phyloP scores from a whole-genome alignment of 2,888 invertebrate species.

The Silvanus unidentatus region DNA sequence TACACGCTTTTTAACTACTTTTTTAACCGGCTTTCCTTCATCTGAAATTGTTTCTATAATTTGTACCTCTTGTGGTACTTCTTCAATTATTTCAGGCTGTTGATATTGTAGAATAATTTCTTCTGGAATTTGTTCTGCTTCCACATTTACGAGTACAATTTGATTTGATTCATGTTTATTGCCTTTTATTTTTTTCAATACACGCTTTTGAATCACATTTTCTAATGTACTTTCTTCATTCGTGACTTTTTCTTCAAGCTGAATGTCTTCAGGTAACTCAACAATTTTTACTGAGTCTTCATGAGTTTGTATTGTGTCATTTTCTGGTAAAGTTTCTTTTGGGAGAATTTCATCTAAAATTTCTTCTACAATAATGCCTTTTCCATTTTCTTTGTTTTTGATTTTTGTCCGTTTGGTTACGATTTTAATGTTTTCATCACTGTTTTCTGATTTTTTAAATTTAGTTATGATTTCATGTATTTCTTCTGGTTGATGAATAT shows the following conservation, averaged over 20 bases:
- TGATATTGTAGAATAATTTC: no score
- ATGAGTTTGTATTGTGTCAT: constrained; percentile 16
- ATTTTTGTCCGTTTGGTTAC: constrained; percentile 55
- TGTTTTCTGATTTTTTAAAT: constrained; percentile 50
- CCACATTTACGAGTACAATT: no score
- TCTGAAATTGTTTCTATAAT: constrained; percentile 34
- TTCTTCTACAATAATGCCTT: constrained; percentile 53
- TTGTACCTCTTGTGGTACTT: constrained; percentile 43
- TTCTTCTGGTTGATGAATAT: constrained; percentile 46
- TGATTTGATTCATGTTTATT: no score
- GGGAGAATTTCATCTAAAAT: constrained; percentile 42
- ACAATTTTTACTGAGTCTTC: constrained; percentile 26
- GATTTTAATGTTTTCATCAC: constrained; percentile 51
- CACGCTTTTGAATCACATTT: constrained; percentile 29
- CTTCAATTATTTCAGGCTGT: constrained; percentile 28
- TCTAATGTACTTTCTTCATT: constrained; percentile 31
- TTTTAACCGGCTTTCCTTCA: constrained; percentile 20
- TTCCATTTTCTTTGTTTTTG: constrained; percentile 43
- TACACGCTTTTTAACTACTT: constrained; percentile 39
- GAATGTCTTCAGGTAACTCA: constrained; percentile 33
- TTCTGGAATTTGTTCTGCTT: no score
- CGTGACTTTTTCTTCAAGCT: constrained; percentile 23
- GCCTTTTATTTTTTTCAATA: constrained; percentile 40
- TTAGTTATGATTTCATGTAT: constrained; percentile 57
- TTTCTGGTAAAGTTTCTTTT: constrained; percentile 29